Conservation (phyloP, 2,888 invertebrate species). For the Lypha dubia region DNA sequence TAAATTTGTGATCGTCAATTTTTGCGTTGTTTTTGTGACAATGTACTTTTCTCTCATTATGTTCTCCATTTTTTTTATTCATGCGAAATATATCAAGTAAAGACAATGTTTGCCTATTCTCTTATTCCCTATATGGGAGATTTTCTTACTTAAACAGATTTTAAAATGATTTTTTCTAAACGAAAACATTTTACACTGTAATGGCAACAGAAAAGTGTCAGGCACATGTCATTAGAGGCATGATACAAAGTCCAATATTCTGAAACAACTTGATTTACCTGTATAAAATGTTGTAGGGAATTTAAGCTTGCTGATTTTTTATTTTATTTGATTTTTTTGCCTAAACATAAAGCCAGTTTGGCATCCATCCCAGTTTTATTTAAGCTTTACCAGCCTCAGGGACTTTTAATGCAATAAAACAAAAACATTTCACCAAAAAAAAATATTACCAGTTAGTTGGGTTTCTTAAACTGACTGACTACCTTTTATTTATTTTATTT, state of each 20-base stretch:
- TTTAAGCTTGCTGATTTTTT: conserved; percentile 10
- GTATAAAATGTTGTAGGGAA: conserved; percentile 32
- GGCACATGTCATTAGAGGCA: neutral
- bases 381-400: conserved; percentile 56
- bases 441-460: conserved; percentile 64
- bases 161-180: neutral
- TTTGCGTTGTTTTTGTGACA: no score
- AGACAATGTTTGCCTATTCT: no score
- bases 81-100: no score
- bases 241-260: conserved; percentile 18
- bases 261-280: conserved; percentile 2
- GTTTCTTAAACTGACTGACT: conserved; percentile 36
- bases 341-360: conserved; percentile 45
- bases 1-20: no score
- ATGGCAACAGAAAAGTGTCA: neutral
- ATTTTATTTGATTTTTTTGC: neutral
- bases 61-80: no score
- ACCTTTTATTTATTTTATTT: conserved; percentile 21
- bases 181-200: neutral
- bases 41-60: no score
- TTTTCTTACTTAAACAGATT: neutral
- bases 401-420: conserved; percentile 10
- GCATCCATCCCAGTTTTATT: conserved; percentile 55
- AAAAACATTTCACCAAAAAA: conserved; percentile 58
- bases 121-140: no score